phyloP scores from a whole-genome alignment of 2,888 invertebrate species.

The Xestia rhomboidea region DNA sequence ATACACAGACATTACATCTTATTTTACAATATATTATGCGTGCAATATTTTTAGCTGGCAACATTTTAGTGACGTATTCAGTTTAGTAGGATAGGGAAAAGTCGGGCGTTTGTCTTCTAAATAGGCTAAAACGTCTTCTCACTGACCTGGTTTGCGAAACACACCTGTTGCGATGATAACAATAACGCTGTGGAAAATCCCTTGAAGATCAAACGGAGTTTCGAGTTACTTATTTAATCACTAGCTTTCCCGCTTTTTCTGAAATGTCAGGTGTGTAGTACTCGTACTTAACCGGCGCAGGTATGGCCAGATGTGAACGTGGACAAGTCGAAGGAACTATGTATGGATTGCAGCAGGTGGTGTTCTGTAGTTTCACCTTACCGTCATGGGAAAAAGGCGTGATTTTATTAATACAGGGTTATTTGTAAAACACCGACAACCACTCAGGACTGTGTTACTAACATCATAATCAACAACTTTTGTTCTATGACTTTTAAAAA shows the following conservation, averaged over 20 bases:
- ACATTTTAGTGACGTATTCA: conserved; percentile 55
- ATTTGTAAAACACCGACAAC: too few species aligned
- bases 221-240: not conserved
- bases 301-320: too few species aligned
- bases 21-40: conserved; percentile 19
- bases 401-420: too few species aligned
- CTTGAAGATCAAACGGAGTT: not conserved
- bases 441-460: too few species aligned
- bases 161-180: not conserved
- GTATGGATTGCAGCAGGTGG: not conserved
- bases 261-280: too few species aligned
- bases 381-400: not conserved
- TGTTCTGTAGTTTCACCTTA: not conserved
- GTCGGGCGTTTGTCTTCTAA: conserved; percentile 39
- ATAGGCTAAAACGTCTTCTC: conserved; percentile 39
- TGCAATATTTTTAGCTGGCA: conserved; percentile 15
- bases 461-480: too few species aligned
- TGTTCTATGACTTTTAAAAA: too few species aligned
- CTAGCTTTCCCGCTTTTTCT: not conserved
- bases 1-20: not conserved
- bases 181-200: not conserved
- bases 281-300: too few species aligned
- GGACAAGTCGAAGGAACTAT: not conserved
- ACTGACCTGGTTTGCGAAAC: conserved; percentile 31
- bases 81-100: conserved; percentile 64